Percentiles rank a stretch among this genome's conserved stretches.
Evolutionary conservation across 2,113 vertebrate species (phyloP).

Genomic region (Peromyscus leucopus): DNA sequence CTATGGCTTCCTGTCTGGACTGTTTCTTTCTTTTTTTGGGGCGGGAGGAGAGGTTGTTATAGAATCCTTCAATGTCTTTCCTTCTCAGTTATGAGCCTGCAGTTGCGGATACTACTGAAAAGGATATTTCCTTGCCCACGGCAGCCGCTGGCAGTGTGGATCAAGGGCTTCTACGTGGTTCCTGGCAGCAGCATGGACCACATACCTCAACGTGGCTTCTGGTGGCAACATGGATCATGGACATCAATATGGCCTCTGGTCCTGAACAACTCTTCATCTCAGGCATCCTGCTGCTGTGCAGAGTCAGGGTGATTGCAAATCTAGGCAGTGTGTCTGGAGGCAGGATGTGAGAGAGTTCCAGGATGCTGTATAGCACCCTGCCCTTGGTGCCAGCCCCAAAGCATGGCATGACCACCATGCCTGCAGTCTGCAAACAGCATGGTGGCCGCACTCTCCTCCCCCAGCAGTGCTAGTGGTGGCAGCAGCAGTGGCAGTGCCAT

Average conservation of each 20-base stretch:
- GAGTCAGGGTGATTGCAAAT: not conserved
- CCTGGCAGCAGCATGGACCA: too few relatives aligned
- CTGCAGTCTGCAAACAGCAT: too few relatives aligned
- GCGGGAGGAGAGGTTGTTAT: not conserved
- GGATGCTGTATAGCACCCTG: too few relatives aligned
- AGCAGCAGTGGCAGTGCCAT: too few relatives aligned
- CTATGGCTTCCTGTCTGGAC: not conserved
- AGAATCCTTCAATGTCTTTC: not conserved
- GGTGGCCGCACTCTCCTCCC: too few relatives aligned
- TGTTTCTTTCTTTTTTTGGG: not conserved
- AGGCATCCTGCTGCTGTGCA: not conserved
- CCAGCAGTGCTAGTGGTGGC: too few relatives aligned
- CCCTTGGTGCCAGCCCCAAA: too few relatives aligned
- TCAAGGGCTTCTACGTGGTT: too few relatives aligned
- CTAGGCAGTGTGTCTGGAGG: not conserved
- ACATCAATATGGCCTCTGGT: not conserved
- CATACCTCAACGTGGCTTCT: too few relatives aligned
- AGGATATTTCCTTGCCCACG: not conserved
- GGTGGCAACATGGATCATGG: not conserved
- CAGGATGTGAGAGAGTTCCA: not conserved
- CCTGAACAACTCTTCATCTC: not conserved
- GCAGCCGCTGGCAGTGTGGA: not conserved
- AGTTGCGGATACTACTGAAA: not conserved
- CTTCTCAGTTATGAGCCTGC: not conserved
- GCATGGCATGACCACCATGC: too few relatives aligned